Evolutionary conservation across 2,888 invertebrate genomes (phyloP).

Genomic region (Plusia festucae): DNA sequence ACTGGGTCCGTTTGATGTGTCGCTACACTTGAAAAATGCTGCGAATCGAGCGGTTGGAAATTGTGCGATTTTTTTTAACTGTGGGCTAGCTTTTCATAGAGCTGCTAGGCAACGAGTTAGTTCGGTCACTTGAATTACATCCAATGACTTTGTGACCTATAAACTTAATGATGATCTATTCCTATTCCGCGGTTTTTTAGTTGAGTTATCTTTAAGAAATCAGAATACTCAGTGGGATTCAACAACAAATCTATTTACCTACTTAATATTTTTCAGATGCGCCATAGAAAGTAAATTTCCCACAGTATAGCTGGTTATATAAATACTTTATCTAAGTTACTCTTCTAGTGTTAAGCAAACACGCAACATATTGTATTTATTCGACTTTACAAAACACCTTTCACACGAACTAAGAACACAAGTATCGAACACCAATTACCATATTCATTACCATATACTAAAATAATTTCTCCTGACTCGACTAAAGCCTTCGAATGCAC

Average conservation of each 20-base stretch:
- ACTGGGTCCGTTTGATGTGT: constrained; percentile 81
- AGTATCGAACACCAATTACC: constrained; percentile 59
- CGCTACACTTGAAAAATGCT: constrained; percentile 73
- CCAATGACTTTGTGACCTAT: constrained; percentile 28
- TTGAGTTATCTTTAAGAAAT: not conserved
- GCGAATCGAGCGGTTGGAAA: constrained; percentile 65
- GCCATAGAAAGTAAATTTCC: not conserved
- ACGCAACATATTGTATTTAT: constrained; percentile 26
- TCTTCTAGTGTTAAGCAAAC: constrained; percentile 6
- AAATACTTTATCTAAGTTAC: constrained; percentile 36
- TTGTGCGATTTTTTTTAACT: constrained; percentile 44
- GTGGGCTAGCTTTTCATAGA: constrained; percentile 23
- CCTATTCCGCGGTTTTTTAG: not conserved
- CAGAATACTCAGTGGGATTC: not conserved
- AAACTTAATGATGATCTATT: constrained; percentile 2
- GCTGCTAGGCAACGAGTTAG: constrained; percentile 9
- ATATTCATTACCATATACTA: constrained; percentile 64
- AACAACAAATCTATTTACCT: not conserved
- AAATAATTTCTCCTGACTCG: constrained; percentile 77
- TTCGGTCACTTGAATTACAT: constrained; percentile 12
- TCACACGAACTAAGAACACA: constrained; percentile 47
- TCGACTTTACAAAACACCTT: constrained; percentile 45
- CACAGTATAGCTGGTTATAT: constrained; percentile 12
- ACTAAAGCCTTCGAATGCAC: constrained; percentile 79
- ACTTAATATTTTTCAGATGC: not conserved